Conservation (phyloP, 2,797 vertebrate genomes). For the Propithecus perrieri region DNA sequence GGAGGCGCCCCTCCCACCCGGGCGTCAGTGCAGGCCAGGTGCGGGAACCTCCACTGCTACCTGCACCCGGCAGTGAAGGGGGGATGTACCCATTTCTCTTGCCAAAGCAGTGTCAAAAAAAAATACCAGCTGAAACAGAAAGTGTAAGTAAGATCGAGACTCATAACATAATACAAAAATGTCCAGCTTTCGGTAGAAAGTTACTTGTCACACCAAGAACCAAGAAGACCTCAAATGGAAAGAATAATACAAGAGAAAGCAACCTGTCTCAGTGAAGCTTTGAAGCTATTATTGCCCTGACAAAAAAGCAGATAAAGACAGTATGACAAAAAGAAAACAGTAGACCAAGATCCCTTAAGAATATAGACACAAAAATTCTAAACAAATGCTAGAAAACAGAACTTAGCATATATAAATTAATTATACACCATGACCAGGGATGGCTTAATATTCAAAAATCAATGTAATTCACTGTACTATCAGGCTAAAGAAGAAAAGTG, state of each 20-base stretch:
- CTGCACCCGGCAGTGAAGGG: background rate
- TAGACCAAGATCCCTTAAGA: background rate
- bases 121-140: no score
- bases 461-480: background rate
- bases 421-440: background rate
- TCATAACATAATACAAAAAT: no score
- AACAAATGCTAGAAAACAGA: background rate
- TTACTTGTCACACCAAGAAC: no score
- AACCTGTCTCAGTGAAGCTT: background rate
- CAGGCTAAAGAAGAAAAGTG: background rate
- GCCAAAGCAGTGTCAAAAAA: background rate
- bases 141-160: no score
- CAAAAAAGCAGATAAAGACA: background rate
- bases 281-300: background rate
- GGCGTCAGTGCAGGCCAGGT: background rate
- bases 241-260: background rate
- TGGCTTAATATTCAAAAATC: background rate
- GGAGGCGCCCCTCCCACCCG: background rate
- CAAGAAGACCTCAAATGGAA: background rate
- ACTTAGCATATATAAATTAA: background rate
- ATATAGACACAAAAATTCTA: background rate
- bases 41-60: background rate
- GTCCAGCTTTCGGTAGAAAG: no score
- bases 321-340: background rate
- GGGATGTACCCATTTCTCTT: background rate